Percentiles rank a stretch among this genome's conserved stretches.
Evolutionary conservation across 2,113 vertebrate species (phyloP).

Genomic region (Piprites chloris): DNA sequence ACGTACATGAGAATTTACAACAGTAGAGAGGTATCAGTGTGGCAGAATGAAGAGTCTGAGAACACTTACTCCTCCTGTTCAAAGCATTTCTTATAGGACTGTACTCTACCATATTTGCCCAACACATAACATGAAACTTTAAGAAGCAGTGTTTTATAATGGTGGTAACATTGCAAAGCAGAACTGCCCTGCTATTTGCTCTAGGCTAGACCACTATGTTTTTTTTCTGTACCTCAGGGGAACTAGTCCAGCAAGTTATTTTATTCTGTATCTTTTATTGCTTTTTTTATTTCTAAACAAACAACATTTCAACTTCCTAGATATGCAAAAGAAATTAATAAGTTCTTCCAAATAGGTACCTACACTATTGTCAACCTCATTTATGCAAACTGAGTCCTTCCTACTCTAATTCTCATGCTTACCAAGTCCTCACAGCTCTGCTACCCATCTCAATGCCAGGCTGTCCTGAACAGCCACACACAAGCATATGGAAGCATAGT

Average conservation of each 20-base stretch:
- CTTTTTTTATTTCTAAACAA: not conserved
- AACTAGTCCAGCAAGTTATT: not conserved
- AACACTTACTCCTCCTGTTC: not conserved
- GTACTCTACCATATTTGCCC: not conserved
- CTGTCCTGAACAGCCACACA: not conserved
- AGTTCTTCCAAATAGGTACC: not conserved
- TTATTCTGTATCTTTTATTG: not conserved
- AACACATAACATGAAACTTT: not conserved
- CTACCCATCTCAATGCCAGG: not conserved
- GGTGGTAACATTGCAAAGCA: not conserved
- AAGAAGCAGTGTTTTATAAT: not conserved
- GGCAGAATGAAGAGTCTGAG: not conserved
- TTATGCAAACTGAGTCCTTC: not conserved
- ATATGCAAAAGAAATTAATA: not conserved
- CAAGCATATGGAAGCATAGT: not conserved
- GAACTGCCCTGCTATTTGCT: not conserved
- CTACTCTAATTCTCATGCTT: not conserved
- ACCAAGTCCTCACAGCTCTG: not conserved
- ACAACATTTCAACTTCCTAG: not conserved
- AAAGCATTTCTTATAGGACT: not conserved
- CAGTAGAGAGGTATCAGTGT: not conserved
- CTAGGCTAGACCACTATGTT: not conserved
- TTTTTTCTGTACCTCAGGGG: not conserved
- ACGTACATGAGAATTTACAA: not conserved
- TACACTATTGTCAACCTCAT: not conserved